Conservation (phyloP, 1,140 invertebrate species). For the Drosophila yakuba region DNA sequence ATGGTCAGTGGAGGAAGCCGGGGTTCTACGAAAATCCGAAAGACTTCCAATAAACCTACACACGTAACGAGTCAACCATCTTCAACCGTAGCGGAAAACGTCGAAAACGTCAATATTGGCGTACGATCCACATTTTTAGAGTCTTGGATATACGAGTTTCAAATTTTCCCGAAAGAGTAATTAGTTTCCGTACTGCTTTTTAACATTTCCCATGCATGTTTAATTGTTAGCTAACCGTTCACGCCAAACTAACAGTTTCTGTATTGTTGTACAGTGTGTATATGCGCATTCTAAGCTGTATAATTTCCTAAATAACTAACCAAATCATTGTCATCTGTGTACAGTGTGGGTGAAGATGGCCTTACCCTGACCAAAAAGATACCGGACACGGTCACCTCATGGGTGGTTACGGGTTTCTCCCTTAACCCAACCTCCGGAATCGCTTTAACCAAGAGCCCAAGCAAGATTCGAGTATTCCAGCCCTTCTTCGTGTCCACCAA, state of each 20-base stretch:
- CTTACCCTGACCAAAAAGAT: conserved; percentile 86
- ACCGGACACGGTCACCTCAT: conserved; percentile 96
- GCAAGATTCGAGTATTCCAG: conserved; percentile 93
- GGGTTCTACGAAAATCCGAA: conserved; percentile 13
- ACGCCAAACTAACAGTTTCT: conserved; percentile 2
- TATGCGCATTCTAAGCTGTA: too few species aligned
- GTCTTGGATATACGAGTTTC: conserved; percentile 27
- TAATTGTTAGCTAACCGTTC: conserved; percentile 2
- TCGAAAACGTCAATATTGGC: not conserved
- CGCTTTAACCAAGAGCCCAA: conserved; percentile 90
- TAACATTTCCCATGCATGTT: conserved; percentile 15
- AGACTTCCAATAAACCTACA: conserved; percentile 14
- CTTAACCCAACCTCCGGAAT: conserved; percentile 93
- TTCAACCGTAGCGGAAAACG: not conserved
- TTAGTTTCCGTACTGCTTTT: conserved; percentile 21
- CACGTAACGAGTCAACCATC: not conserved
- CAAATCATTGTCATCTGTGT: not conserved
- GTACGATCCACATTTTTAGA: conserved; percentile 29
- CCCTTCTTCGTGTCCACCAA: conserved; percentile 93
- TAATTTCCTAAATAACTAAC: not conserved
- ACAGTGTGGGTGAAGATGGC: conserved; percentile 40
- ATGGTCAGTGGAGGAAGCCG: conserved; percentile 25
- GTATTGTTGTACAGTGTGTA: conserved; percentile 14
- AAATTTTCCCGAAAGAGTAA: conserved; percentile 22
- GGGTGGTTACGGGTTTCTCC: conserved; percentile 97